These are phyloP conservation scores for Lepisosteus osseus DNA, from an alignment of 2,113 vertebrate species.

Conservation along the genomic window DNA sequence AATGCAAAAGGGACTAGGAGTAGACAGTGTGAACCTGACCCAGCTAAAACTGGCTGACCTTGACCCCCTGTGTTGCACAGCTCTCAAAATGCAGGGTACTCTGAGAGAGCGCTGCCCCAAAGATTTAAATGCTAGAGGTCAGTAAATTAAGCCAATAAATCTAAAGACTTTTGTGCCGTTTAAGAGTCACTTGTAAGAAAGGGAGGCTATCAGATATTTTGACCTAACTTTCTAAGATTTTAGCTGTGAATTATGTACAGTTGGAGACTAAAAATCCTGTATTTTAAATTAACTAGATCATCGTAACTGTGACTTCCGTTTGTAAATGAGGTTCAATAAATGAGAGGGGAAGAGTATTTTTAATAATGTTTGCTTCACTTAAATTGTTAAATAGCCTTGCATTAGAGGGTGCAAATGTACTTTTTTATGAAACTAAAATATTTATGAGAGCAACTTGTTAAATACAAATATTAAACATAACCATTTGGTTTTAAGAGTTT, in stretches of 20 bases:
- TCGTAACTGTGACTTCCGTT: too few species aligned
- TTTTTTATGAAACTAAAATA: too few species aligned
- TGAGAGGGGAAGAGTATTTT: too few species aligned
- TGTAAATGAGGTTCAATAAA: too few species aligned
- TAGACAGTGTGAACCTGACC: slow-evolving; percentile 67
- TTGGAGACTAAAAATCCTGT: too few species aligned
- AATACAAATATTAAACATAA: too few species aligned
- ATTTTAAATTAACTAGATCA: too few species aligned
- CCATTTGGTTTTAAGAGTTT: too few species aligned
- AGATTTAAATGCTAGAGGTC: slow-evolving; percentile 40
- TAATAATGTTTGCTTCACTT: too few species aligned
- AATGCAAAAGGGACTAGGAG: slow-evolving; percentile 54
- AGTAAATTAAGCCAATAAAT: slow-evolving; percentile 63
- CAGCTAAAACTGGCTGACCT: slow-evolving; percentile 65
- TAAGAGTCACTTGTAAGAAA: slow-evolving; percentile 27
- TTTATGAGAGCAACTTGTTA: too few species aligned
- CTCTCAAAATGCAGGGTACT: slow-evolving; percentile 11
- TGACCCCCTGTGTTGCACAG: slow-evolving; percentile 44
- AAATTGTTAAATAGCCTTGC: too few species aligned
- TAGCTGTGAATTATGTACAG: not conserved
- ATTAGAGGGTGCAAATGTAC: too few species aligned
- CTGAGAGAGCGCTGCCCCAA: not conserved
- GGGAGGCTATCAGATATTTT: slow-evolving; percentile 14
- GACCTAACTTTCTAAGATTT: not conserved
- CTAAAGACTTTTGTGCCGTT: slow-evolving; percentile 34